Evolutionary conservation across 2,113 vertebrate species (phyloP), one percentile per base, ranked within the genome.

Genomic region (Dasyornis broadbenti): DNA sequence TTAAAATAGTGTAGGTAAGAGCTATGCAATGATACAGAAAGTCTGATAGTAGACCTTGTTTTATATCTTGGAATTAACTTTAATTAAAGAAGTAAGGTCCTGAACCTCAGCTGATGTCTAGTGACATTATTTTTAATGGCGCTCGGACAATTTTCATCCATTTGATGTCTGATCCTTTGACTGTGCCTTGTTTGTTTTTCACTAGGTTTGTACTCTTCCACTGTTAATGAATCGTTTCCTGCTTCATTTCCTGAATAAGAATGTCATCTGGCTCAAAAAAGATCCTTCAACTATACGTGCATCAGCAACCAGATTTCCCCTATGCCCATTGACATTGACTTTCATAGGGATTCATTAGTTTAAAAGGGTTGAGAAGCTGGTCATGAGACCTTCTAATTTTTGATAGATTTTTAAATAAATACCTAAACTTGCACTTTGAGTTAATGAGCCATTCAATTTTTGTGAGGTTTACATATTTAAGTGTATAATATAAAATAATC

Each of bases 21-120:
- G 42, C 54, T 70, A 70, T 1, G 2, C 49, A 96, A 83, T 90
- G 96, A 92, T 59, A 28, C 82, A 79, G 40, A 92, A 53, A 92
- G 52, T 30, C 39, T 89, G 75, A 82, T 78, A 89, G 80, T 83
- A 57, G 42, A 64, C 33, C 40, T 65, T 81, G n/a, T 40, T 70
- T 95, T 60, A 89, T 90, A 88, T 82, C 44, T 93, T 94, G 57
- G 78, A 96, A 96, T 40, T 17, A 93, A 47, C 26, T 87, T 91
- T 91, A 95, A 96, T 93, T 95, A 93, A 91, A 94, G 81, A 86
- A 77, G 33, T 22, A 66, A 78, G 81, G 77, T 52, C 47, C 69
- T 87, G 50, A 37, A 82, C 50, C 37, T 95, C 33, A 90, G 17
- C 63, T 79, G 49, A n/a, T 72, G 63, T 72, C 53, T 72, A 76